Evolutionary conservation across 1,140 invertebrate genomes (phyloP).

Genomic region (Drosophila seguyi): DNA sequence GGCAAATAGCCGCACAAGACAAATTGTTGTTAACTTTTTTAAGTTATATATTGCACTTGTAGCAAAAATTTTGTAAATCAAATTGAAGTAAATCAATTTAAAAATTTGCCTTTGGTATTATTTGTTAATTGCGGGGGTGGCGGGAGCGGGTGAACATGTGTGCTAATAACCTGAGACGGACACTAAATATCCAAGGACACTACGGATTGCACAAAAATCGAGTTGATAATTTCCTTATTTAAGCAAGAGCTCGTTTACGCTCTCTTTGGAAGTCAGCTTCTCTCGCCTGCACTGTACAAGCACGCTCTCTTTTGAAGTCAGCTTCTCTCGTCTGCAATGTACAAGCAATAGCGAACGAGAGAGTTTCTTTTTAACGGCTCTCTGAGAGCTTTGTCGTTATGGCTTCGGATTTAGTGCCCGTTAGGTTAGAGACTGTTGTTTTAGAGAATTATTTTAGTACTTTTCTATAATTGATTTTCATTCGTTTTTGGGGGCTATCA

Average conservation of each 20-base stretch:
- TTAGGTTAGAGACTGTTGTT: constrained; percentile 20
- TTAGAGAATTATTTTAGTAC: constrained; percentile 18
- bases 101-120: constrained; percentile 65
- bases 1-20: constrained; percentile 65
- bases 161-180: constrained; percentile 16
- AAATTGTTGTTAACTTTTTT: constrained; percentile 51
- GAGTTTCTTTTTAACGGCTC: neutral
- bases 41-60: constrained; percentile 40
- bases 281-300: too few species aligned
- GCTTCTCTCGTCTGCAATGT: neutral
- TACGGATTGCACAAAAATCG: too few species aligned
- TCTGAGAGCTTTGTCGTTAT: neutral
- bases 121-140: constrained; percentile 26
- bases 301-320: neutral
- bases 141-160: constrained; percentile 37
- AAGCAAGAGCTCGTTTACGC: neutral
- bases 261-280: too few species aligned
- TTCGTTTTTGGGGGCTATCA: constrained; percentile 21
- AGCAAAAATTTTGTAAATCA: constrained; percentile 58
- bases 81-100: constrained; percentile 68
- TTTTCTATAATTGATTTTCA: constrained; percentile 40
- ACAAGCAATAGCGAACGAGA: neutral
- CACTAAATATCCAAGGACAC: constrained; percentile 14
- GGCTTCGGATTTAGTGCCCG: constrained; percentile 4
- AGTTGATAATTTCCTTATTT: neutral